Base-by-base conservation (phyloP, 2,113 vertebrate genomes). In the Dunckerocampus dactyliophorus region DNA sequence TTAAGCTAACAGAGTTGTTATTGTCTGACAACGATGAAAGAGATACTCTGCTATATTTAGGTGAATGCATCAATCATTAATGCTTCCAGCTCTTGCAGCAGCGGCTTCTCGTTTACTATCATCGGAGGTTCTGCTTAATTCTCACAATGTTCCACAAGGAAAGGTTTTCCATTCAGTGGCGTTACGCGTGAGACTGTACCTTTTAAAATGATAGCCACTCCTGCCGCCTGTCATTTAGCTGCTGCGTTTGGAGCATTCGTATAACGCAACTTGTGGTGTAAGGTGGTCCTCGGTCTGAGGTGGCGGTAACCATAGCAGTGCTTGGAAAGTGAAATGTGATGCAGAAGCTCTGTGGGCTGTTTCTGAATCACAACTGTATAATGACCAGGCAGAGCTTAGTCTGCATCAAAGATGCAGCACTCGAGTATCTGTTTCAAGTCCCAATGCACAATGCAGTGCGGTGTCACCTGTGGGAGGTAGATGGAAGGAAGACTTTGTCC, bases 271-370 rank as follows among this genome's bases (percentile, higher is more conserved):
- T 24, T 1, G 14, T 49, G 37, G 70, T 77, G 67, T 75, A 82
- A 53, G 17, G 63, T 88, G 83, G 81, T 89, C 80, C 82, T 82
- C 79, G 69, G 87, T 87, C 82, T 85, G 87, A 89, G 83, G 86
- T 81, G 70, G 75, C 68, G 81, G 90, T 91, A 89, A 89, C 90
- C 82, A 85, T 89, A 90, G 89, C 82, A 87, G 81, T 72, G 81
- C 81, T 88, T 88, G 88, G 90, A 91, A 91, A 91, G 89, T 91
- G 90, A 91, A 91, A 91, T 86, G 79, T 11, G 88, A 90, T 78
- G 80, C 84, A 70, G 55, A 37, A 55, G 77, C 69, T 71, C 79
- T 85, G 66, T 80, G 76, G 69, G 63, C 81, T 79, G 65, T 82
- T 82, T 86, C 83, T 89, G 87, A 90, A 90, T 91, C 89, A 89